Evolutionary conservation across 2,888 invertebrate genomes (phyloP).

Genomic region (Acanthococcus lagerstroemiae): DNA sequence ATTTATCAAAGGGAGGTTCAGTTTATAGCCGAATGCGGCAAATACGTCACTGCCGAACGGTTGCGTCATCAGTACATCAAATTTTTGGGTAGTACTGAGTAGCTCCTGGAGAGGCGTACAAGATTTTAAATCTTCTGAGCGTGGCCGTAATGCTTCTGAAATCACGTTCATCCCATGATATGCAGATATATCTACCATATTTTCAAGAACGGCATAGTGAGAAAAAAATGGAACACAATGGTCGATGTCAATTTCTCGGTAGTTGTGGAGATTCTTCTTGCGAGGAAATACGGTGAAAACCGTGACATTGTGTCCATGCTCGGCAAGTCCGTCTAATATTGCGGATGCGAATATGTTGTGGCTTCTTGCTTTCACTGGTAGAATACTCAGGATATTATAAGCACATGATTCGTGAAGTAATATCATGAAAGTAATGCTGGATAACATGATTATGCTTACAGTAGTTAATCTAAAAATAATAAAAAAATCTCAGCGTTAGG

Average conservation of each 20-base stretch:
- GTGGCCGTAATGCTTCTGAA: neutral
- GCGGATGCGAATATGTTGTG: constrained; percentile 4
- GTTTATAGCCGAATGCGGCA: constrained; percentile 53
- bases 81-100: constrained; percentile 39
- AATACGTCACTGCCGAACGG: constrained; percentile 63
- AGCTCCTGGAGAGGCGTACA: constrained; percentile 8
- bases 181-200: too few species aligned
- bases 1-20: constrained; percentile 51
- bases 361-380: constrained; percentile 7
- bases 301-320: constrained; percentile 15
- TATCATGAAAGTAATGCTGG: too few species aligned
- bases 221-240: too few species aligned
- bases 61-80: constrained; percentile 59
- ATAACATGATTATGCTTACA: too few species aligned
- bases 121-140: neutral
- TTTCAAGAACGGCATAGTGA: too few species aligned
- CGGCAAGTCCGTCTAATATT: constrained; percentile 2
- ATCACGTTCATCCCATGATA: neutral
- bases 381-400: constrained; percentile 8
- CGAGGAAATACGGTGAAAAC: neutral
- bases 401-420: too few species aligned
- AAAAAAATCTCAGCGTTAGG: too few species aligned
- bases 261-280: neutral
- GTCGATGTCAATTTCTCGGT: neutral
- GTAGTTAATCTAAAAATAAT: too few species aligned